phyloP scores from a whole-genome alignment of 2,113 vertebrate species.

The Campylorhamphus procurvoides region DNA sequence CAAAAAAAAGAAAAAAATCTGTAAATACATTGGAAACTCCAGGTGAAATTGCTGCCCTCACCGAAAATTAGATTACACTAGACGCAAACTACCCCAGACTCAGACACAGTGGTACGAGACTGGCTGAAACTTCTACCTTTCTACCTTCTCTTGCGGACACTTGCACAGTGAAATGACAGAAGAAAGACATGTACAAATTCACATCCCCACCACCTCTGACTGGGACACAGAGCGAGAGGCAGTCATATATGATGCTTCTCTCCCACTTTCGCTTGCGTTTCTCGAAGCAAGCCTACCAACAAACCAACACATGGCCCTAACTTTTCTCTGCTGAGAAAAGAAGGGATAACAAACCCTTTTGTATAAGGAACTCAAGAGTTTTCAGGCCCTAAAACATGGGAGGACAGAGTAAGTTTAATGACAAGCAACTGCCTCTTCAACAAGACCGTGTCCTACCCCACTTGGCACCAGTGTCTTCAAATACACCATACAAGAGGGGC shows the following conservation, averaged over 20 bases:
- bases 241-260: background rate
- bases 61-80: background rate
- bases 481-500: background rate
- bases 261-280: background rate
- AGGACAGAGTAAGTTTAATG: background rate
- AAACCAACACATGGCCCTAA: background rate
- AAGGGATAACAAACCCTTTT: background rate
- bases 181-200: background rate
- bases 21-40: background rate
- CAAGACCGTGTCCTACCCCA: background rate
- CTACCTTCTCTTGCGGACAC: background rate
- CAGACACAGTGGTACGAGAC: background rate
- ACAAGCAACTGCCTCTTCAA: background rate
- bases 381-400: background rate
- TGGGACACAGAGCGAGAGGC: background rate
- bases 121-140: background rate
- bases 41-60: background rate
- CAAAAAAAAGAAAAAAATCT: background rate
- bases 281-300: background rate
- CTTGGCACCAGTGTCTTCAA: background rate
- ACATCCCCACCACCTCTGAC: background rate
- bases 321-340: background rate
- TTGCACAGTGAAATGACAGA: background rate
- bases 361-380: background rate
- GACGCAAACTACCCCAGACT: background rate